phyloP scores from a whole-genome alignment of 1,140 invertebrate species.

The Ditylenchus dipsaci region DNA sequence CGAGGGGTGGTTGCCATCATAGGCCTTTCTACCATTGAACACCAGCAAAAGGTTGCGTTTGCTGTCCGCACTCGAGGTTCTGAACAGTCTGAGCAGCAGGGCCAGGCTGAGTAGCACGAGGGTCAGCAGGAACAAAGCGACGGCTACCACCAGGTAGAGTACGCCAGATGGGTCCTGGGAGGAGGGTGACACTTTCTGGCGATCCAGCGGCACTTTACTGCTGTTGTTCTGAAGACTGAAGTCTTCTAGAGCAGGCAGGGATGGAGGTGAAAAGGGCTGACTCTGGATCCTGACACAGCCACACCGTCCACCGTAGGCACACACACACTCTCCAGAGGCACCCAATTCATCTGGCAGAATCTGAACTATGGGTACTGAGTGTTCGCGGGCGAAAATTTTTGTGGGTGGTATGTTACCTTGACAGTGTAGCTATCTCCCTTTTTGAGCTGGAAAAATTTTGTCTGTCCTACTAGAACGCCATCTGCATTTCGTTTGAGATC shows the following conservation, averaged over 20 bases:
- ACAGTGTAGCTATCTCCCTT: no score
- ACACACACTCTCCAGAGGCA: background rate
- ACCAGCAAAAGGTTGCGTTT: background rate
- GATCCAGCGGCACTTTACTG: no score
- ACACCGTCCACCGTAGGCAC: background rate
- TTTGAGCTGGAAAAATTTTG: no score
- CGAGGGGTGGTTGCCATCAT: background rate
- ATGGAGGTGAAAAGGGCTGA: background rate
- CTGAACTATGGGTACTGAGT: background rate
- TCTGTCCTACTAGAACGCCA: no score
- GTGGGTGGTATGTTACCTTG: no score
- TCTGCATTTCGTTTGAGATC: no score
- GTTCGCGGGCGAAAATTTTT: no score
- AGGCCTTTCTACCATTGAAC: background rate
- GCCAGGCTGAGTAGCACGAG: background rate
- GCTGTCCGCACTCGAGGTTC: background rate
- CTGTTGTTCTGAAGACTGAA: background rate
- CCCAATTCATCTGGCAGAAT: background rate
- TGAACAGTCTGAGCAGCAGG: background rate
- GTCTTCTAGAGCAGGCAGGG: background rate
- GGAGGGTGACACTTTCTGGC: no score
- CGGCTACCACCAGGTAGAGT: background rate
- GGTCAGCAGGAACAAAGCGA: background rate
- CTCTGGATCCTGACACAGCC: background rate
- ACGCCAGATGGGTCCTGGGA: background rate